Conservation (phyloP, 2,113 vertebrate species). For the Brachyhypopomus gauderio region DNA sequence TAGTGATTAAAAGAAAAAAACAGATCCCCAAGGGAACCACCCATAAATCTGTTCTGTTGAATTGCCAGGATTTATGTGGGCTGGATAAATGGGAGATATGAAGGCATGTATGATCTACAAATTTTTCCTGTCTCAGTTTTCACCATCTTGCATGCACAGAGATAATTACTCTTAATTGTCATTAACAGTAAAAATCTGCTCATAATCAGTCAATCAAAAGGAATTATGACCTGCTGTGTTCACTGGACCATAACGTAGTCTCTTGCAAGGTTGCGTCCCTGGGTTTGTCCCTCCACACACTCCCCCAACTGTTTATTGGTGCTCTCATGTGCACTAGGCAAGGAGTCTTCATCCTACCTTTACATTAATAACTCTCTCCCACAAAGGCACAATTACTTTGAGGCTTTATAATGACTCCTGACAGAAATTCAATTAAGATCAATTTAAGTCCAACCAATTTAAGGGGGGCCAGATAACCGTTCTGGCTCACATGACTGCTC, state of each 20-base stretch:
- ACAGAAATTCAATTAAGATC: conserved; percentile 79
- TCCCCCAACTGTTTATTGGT: conserved; percentile 21
- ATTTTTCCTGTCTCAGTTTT: too few relatives aligned
- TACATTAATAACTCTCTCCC: conserved; percentile 68
- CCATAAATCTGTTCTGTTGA: too few relatives aligned
- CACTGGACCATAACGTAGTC: too few relatives aligned
- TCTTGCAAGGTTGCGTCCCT: too few relatives aligned
- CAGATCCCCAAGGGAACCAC: background rate
- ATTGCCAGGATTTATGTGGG: too few relatives aligned
- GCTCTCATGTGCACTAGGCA: conserved; percentile 41
- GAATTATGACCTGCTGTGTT: too few relatives aligned
- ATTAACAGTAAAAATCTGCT: too few relatives aligned
- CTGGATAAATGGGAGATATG: too few relatives aligned
- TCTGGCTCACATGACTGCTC: conserved; percentile 68
- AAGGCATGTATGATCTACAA: too few relatives aligned
- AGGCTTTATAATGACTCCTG: conserved; percentile 71
- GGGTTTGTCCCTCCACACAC: too few relatives aligned
- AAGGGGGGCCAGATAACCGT: conserved; percentile 69
- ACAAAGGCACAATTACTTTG: conserved; percentile 70
- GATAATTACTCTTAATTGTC: background rate
- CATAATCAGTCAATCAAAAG: too few relatives aligned
- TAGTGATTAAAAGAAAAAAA: conserved; percentile 52
- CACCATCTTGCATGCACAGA: background rate
- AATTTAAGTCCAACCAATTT: conserved; percentile 77
- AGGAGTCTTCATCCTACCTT: conserved; percentile 47